These are phyloP conservation scores for Drosophila formosana DNA, from an alignment of 2,888 invertebrate species.

Conservation along the genomic window DNA sequence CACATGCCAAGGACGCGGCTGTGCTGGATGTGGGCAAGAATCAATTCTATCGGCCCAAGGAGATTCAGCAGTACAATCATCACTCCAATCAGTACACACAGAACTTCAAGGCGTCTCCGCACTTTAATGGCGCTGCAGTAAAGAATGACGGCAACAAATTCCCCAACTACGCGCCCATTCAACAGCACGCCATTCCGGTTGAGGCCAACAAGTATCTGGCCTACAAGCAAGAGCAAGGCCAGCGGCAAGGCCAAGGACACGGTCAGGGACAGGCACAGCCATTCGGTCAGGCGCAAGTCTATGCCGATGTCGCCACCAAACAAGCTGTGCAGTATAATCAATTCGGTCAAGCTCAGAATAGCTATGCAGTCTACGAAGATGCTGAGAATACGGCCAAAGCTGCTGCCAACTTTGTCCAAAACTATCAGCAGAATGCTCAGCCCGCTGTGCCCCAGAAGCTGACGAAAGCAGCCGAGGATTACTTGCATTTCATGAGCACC, in stretches of 20 bases:
- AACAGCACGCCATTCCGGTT: slow-evolving; percentile 69
- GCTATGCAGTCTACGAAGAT: slow-evolving; percentile 81
- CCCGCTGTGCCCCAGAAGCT: slow-evolving; percentile 29
- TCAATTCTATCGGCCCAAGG: slow-evolving; percentile 54
- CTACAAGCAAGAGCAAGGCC: slow-evolving; percentile 15
- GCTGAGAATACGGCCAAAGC: slow-evolving; percentile 54
- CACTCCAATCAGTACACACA: slow-evolving; percentile 66
- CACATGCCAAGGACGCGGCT: slow-evolving; percentile 68
- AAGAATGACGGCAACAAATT: slow-evolving; percentile 36
- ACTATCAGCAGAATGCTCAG: slow-evolving; percentile 42
- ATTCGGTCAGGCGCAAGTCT: background rate
- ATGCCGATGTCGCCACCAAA: background rate
- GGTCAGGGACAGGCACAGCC: slow-evolving; percentile 12
- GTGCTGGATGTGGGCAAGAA: slow-evolving; percentile 71
- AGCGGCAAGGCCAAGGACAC: background rate
- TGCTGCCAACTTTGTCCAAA: slow-evolving; percentile 22
- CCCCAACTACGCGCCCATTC: slow-evolving; percentile 55
- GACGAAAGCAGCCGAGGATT: slow-evolving; percentile 81
- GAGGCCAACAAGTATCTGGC: slow-evolving; percentile 42
- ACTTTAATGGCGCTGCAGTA: slow-evolving; percentile 72
- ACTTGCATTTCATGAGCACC: slow-evolving; percentile 83
- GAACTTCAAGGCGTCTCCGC: slow-evolving; percentile 82
- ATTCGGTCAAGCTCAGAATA: slow-evolving; percentile 16
- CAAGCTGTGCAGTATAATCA: background rate
- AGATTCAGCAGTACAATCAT: slow-evolving; percentile 48